Evolutionary conservation across 2,797 vertebrate genomes (phyloP).

Genomic region (Syngnathus acus): DNA sequence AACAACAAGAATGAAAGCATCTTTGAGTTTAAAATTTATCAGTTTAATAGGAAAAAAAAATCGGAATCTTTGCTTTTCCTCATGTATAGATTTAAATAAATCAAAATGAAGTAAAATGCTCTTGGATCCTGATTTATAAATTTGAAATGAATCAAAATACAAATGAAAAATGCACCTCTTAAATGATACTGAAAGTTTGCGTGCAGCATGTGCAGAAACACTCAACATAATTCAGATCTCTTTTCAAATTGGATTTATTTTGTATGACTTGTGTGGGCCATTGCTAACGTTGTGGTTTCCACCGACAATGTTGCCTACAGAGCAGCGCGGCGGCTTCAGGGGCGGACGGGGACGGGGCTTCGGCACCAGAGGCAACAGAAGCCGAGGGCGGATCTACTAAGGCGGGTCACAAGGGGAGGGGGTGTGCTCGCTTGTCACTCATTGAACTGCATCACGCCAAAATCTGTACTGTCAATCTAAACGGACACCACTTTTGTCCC

Average conservation of each 20-base stretch:
- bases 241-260: not conserved
- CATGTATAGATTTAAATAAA: not conserved
- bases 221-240: not conserved
- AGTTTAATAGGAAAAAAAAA: not conserved
- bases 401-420: not conserved
- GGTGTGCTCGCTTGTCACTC: slow-evolving; percentile 16
- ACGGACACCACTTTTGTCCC: slow-evolving; percentile 19
- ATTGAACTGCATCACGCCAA: slow-evolving; percentile 53
- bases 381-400: slow-evolving; percentile 92
- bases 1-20: not conserved
- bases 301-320: slow-evolving; percentile 57
- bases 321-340: slow-evolving; percentile 92
- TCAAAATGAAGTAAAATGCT: no score
- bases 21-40: not conserved
- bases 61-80: not conserved
- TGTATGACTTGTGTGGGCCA: not conserved
- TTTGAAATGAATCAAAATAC: no score
- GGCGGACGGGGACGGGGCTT: slow-evolving; percentile 87
- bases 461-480: slow-evolving; percentile 29
- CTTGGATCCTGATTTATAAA: no score
- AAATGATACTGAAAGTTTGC: no score
- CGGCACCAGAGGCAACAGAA: slow-evolving; percentile 85
- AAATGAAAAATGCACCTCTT: no score
- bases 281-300: slow-evolving; percentile 5
- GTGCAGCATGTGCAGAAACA: no score